Evolutionary conservation across 23 tunicate species (phyloP).

Genomic region (Diplosoma virens): DNA sequence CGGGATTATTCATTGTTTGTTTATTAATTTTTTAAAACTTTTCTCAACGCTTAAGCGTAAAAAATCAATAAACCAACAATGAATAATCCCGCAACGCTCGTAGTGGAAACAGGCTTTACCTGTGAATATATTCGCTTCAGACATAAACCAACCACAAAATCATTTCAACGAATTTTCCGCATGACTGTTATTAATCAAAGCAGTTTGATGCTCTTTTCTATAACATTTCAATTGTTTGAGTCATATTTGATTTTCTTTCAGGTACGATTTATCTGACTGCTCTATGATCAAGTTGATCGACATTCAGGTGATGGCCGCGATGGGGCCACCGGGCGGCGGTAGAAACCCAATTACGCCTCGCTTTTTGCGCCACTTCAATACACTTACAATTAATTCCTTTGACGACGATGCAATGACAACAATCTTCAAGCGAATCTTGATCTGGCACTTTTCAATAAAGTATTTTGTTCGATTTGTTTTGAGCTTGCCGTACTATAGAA

Average conservation of each 20-base stretch:
- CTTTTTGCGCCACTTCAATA: constrained; percentile 95
- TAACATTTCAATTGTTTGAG: too few species aligned
- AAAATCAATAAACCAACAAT: too few species aligned
- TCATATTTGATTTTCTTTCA: background rate
- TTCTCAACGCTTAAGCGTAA: too few species aligned
- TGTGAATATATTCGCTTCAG: background rate
- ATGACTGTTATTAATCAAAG: too few species aligned
- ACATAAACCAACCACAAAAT: too few species aligned
- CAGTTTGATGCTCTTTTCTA: too few species aligned
- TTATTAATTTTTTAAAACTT: too few species aligned
- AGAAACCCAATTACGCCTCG: constrained; percentile 94
- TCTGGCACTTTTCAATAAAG: constrained; percentile 92
- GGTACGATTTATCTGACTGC: constrained; percentile 92
- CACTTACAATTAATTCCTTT: constrained; percentile 83
- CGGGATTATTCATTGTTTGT: too few species aligned
- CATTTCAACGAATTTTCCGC: too few species aligned
- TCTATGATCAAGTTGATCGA: constrained; percentile 84
- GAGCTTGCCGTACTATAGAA: background rate
- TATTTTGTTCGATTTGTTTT: background rate
- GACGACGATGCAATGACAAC: constrained; percentile 84
- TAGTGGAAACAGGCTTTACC: too few species aligned
- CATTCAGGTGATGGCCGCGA: constrained; percentile 95
- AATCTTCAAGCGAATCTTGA: constrained; percentile 72
- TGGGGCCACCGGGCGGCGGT: constrained; percentile 99
- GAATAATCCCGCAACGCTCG: too few species aligned